phyloP scores from a whole-genome alignment of 2,113 vertebrate species.

The Xiphorhynchus elegans region DNA sequence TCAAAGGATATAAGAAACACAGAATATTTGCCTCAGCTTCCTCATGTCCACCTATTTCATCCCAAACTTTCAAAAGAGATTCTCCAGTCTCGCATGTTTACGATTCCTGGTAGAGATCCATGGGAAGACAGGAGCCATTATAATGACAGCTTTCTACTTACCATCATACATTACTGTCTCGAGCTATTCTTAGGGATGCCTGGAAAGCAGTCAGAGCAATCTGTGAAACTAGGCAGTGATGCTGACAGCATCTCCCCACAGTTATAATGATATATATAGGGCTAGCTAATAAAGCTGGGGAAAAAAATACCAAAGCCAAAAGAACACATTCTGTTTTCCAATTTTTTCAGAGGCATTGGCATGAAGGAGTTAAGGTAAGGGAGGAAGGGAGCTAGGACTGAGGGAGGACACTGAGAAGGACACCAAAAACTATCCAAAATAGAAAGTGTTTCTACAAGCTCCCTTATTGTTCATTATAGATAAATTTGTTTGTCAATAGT shows the following conservation, averaged over 20 bases:
- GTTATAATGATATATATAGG: slow-evolving; percentile 33
- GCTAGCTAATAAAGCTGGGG: neutral
- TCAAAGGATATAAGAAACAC: neutral
- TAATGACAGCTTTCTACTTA: neutral
- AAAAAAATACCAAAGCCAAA: neutral
- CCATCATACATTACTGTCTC: slow-evolving; percentile 33
- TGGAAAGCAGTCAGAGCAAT: slow-evolving; percentile 50
- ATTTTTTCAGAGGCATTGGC: neutral
- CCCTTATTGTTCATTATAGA: neutral
- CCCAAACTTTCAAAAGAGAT: neutral
- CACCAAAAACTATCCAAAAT: neutral
- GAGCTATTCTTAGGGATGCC: slow-evolving; percentile 53
- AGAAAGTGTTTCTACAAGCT: neutral
- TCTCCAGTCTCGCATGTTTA: neutral
- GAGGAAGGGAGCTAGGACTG: neutral
- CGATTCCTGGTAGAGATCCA: neutral
- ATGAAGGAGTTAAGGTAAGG: neutral
- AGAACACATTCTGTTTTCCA: neutral
- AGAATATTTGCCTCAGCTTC: neutral
- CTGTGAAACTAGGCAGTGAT: slow-evolving; percentile 34
- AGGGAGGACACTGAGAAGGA: slow-evolving; percentile 9
- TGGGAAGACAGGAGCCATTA: neutral
- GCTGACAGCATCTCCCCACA: slow-evolving; percentile 53
- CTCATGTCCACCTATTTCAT: neutral
- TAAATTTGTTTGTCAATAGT: slow-evolving; percentile 41